Evolutionary conservation across 2,888 invertebrate species (phyloP), one percentile per base, ranked within the genome.

Genomic region (Ischnus inquisitorius): DNA sequence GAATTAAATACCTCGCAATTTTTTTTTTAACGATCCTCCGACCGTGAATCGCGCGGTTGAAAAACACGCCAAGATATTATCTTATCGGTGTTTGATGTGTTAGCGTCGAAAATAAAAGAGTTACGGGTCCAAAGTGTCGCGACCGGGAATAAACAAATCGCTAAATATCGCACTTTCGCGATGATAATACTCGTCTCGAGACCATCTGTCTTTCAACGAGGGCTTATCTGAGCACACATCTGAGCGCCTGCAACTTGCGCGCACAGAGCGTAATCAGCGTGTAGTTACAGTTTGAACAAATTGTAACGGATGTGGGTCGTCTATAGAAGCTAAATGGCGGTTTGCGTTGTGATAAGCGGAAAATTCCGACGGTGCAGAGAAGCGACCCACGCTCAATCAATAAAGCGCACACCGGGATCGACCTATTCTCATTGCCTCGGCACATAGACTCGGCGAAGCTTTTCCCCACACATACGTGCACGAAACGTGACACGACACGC

Each of bases 1-100:
- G 92, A 92, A 92, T 91, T 91, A 90, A 90, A 72, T 82, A 67
- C 64, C 16, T 39, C 48, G 16, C 46, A 3, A 14, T 46, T 3
- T 46, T n/a, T 46, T n/a, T 46, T 34, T 34, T 6, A 34, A 6
- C 6, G 8, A 34, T 34, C 34, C 34, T 34, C 34, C 34, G 8
- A 6, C 8, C 0, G 34, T 8, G 6, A 34, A 34, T 34, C 25
- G 1, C 14, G 10, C 28, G 14, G 16, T 1, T 28, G 57, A 12
- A n/a, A 57, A 22, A 25, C n/a, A 25, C 34, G 34, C 5, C 4
- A 34, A 34, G 34, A 3, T 54, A 10, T 51, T 51, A 51, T 51
- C 51, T 51, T 51, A 51, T 51, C 51, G 1, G 6, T 51, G 16
- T 8, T n/a, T 16, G 16, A 51, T 34, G 34, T 34, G 1, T 10